Percentiles rank a stretch among this genome's conserved stretches.
Conservation (phyloP, 2,888 invertebrate species). For the Sepiola atlantica region DNA sequence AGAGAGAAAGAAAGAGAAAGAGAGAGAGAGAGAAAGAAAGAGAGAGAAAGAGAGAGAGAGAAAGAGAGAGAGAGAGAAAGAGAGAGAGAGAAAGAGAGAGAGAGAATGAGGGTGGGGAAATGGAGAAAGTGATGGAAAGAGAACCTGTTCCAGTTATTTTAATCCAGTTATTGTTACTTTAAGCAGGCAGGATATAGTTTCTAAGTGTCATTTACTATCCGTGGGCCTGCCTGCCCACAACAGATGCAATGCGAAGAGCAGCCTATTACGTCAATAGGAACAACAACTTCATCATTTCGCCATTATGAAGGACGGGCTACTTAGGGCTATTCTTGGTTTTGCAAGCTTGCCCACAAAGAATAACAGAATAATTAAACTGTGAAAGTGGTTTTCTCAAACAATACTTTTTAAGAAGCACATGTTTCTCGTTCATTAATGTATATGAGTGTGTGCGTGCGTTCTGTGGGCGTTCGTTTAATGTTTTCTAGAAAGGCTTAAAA, state of each 20-base stretch:
- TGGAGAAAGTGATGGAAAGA: neutral
- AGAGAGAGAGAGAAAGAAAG: neutral
- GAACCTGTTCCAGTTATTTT: neutral
- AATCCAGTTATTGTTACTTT: neutral
- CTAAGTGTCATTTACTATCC: neutral
- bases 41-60: neutral
- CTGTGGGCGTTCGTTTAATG: neutral
- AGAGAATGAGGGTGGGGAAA: neutral
- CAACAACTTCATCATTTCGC: neutral
- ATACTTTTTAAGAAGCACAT: too few relatives aligned
- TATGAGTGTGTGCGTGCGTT: neutral
- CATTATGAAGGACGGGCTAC: neutral
- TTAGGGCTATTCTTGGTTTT: neutral
- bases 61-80: constrained; percentile 10
- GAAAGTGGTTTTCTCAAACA: neutral
- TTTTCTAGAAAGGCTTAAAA: neutral
- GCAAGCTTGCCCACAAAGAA: neutral
- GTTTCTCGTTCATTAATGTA: neutral
- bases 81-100: neutral
- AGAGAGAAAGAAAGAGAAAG: too few relatives aligned
- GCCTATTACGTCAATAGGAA: neutral
- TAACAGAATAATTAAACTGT: neutral
- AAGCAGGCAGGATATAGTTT: neutral
- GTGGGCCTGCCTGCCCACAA: constrained; percentile 21
- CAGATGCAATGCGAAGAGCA: neutral